phyloP scores from a whole-genome alignment of 1,140 invertebrate species.

The Drosophila dunni region DNA sequence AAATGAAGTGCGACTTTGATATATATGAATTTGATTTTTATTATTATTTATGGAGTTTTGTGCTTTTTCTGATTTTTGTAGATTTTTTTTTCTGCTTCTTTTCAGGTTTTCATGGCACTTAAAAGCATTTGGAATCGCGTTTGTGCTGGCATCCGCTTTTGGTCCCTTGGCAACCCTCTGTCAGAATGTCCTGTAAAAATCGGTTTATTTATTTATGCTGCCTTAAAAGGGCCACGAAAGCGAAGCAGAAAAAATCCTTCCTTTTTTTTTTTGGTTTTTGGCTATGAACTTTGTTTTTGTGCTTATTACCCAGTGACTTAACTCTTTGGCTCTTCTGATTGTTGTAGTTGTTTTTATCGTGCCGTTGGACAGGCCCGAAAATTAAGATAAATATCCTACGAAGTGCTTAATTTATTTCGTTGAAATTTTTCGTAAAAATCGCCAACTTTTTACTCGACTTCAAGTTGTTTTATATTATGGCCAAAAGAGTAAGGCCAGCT shows the following conservation, averaged over 20 bases:
- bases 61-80: conserved; percentile 48
- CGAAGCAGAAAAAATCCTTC: conserved; percentile 35
- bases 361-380: conserved; percentile 41
- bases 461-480: conserved; percentile 70
- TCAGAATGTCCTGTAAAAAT: conserved; percentile 55
- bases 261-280: conserved; percentile 33
- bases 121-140: conserved; percentile 45
- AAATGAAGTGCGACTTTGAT: conserved; percentile 57
- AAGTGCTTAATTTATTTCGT: conserved; percentile 69
- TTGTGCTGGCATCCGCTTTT: conserved; percentile 30
- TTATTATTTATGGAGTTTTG: conserved; percentile 65
- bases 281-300: conserved; percentile 21
- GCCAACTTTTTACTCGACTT: conserved; percentile 27
- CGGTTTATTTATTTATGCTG: conserved; percentile 76
- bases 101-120: conserved; percentile 52
- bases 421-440: conserved; percentile 42
- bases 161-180: conserved; percentile 49
- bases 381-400: conserved; percentile 77
- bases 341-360: conserved; percentile 8
- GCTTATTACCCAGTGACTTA: conserved; percentile 67
- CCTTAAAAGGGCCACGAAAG: conserved; percentile 7
- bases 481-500: conserved; percentile 35
- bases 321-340: conserved; percentile 52
- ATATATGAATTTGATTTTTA: conserved; percentile 9
- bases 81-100: conserved; percentile 17